Evolutionary conservation across 2,888 invertebrate genomes (phyloP).

Genomic region (Lepidonotus clava): DNA sequence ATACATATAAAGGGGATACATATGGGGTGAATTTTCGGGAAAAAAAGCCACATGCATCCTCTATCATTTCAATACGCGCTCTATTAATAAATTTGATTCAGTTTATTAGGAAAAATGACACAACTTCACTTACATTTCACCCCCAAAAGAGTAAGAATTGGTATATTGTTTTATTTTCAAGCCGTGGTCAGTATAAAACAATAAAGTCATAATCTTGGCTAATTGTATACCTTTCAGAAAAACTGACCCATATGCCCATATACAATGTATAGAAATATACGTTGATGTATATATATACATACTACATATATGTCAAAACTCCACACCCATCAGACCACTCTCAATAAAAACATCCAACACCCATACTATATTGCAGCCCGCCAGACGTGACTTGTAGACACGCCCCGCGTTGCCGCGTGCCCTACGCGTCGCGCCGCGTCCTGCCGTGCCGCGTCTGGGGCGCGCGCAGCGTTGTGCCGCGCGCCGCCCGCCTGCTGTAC

Average conservation of each 20-base stretch:
- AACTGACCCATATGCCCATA: not conserved
- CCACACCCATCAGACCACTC: not conserved
- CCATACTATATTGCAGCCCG: not conserved
- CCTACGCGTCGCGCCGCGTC: not conserved
- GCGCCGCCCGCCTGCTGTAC: constrained; percentile 64
- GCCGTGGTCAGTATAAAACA: too few species aligned
- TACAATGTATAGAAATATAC: not conserved
- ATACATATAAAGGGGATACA: too few species aligned
- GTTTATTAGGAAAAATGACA: too few species aligned
- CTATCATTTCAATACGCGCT: too few species aligned
- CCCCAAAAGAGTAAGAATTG: too few species aligned
- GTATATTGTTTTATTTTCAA: too few species aligned
- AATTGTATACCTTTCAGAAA: too few species aligned
- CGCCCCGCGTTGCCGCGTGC: constrained; percentile 6
- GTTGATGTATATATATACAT: not conserved
- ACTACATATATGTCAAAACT: not conserved
- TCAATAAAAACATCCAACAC: not conserved
- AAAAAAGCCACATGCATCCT: too few species aligned
- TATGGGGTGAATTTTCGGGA: too few species aligned
- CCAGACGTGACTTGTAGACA: constrained; percentile 47
- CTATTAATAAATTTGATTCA: too few species aligned
- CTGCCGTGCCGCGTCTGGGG: constrained; percentile 70
- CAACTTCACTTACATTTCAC: too few species aligned
- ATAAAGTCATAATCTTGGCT: too few species aligned
- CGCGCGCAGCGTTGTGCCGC: constrained; percentile 61